Base-by-base conservation (phyloP, 2,797 vertebrate genomes). In the Chaenodraco wilsoni region DNA sequence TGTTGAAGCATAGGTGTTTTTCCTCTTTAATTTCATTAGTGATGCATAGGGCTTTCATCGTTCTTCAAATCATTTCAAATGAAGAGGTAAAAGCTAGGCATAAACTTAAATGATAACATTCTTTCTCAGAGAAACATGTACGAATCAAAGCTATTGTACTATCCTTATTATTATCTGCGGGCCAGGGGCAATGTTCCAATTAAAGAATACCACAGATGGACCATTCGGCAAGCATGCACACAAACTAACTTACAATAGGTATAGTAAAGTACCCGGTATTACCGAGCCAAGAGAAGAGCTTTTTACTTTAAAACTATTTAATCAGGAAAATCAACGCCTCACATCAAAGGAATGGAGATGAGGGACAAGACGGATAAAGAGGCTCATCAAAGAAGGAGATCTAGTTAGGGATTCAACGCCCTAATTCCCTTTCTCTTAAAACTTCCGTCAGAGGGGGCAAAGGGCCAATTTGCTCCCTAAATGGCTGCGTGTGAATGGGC, bases 221-320 rank as follows among this genome's bases (percentile, higher is more conserved):
- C 87, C 84, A 76, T 91, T 91, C 86, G 88, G 89, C 85, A 82
- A 84, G 90, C 88, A 89, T 78, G 85, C 85, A 87, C 85, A 85
- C 89, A 91, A 88, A 86, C 88, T 74, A 82, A 90, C 72, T 79
- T 89, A 88, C 89, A 92, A 91, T 91, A 91, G 90, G 87, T 91
- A 91, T 87, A 79, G 90, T 88, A 94, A 94, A 93, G 89, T 91
- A 91, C 87, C 88, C 64, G 16, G 88, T 81, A 92, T 92, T 94
- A 93, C 86, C 68, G 74, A 69, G 87, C 86, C 90, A 79, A 87
- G 89, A 92, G 83, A 91, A 84, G 82, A 93, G 89, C 86, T 87
- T 92, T 92, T 93, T 89, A 93, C 90, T 89, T 93, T 91, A 90
- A 94, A 94, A 92, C 90, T 91, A 93, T 92, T 92, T 95, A 94